phyloP scores from a whole-genome alignment of 1,140 invertebrate species.

The Mactra quadrangularis region DNA sequence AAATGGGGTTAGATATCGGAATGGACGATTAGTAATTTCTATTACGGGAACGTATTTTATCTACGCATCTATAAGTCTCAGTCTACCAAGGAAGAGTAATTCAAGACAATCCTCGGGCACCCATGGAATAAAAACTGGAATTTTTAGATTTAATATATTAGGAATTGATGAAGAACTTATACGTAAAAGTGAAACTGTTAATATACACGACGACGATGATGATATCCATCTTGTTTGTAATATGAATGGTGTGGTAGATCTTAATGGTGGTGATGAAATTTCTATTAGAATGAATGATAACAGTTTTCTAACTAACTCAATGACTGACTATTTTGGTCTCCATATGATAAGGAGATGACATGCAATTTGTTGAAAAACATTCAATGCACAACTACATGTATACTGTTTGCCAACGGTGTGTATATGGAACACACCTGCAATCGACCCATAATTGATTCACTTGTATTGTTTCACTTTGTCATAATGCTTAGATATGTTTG shows the following conservation, averaged over 20 bases:
- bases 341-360: constrained; percentile 20
- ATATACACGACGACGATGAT: not conserved
- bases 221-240: not conserved
- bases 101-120: too few relatives aligned
- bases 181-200: too few relatives aligned
- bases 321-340: constrained; percentile 29
- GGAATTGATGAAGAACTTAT: not conserved
- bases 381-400: too few relatives aligned
- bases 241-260: constrained; percentile 1
- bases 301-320: not conserved
- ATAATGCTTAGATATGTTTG: too few relatives aligned
- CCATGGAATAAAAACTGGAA: too few relatives aligned
- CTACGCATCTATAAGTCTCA: constrained; percentile 6
- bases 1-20: constrained; percentile 20
- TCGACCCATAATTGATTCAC: too few relatives aligned
- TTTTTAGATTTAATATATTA: constrained; percentile 36
- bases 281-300: constrained; percentile 28
- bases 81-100: not conserved
- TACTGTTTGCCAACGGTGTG: too few relatives aligned
- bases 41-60: constrained; percentile 26
- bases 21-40: constrained; percentile 27
- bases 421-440: too few relatives aligned
- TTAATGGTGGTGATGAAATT: constrained; percentile 46
- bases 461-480: too few relatives aligned
- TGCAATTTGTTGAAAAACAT: too few relatives aligned